A percentile compares a stretch with the other conserved stretches of the same genome.
Evolutionary conservation across 2,113 vertebrate species (phyloP).

Genomic region (Oplegnathus fasciatus): DNA sequence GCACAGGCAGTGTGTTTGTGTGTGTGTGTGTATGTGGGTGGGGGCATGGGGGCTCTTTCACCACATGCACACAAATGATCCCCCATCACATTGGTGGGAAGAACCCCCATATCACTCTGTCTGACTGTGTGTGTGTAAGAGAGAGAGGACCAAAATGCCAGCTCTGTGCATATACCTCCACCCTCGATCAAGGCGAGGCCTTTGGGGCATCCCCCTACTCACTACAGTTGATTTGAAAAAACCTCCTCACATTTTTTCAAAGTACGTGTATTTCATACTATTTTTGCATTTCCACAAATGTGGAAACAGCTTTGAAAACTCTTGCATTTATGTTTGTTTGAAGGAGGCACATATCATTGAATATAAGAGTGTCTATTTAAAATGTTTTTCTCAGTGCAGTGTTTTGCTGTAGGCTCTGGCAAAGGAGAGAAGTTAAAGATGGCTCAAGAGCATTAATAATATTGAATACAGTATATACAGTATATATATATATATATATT

Average conservation of each 20-base stretch:
- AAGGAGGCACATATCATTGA: slow-evolving; percentile 60
- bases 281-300: slow-evolving; percentile 76
- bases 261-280: slow-evolving; percentile 63
- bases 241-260: slow-evolving; percentile 67
- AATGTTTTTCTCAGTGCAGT: slow-evolving; percentile 37
- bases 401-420: slow-evolving; percentile 39
- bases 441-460: slow-evolving; percentile 8
- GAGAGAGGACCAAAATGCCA: slow-evolving; percentile 64
- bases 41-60: slow-evolving; percentile 38
- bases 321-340: slow-evolving; percentile 60
- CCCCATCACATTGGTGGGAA: slow-evolving; percentile 63
- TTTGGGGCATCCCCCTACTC: slow-evolving; percentile 73
- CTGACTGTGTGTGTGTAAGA: slow-evolving; percentile 29
- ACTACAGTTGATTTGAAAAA: slow-evolving; percentile 73
- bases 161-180: slow-evolving; percentile 70
- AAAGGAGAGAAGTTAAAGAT: slow-evolving; percentile 19
- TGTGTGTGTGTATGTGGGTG: slow-evolving; percentile 31
- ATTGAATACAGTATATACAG: not conserved
- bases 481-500: too few relatives aligned
- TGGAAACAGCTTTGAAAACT: slow-evolving; percentile 75
- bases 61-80: slow-evolving; percentile 68
- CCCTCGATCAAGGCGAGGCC: slow-evolving; percentile 75
- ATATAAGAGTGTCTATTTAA: slow-evolving; percentile 54
- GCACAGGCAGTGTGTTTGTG: slow-evolving; percentile 50
- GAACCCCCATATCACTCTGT: slow-evolving; percentile 56